phyloP scores from a whole-genome alignment of 2,888 invertebrate species.

The Incurvaria masculella region DNA sequence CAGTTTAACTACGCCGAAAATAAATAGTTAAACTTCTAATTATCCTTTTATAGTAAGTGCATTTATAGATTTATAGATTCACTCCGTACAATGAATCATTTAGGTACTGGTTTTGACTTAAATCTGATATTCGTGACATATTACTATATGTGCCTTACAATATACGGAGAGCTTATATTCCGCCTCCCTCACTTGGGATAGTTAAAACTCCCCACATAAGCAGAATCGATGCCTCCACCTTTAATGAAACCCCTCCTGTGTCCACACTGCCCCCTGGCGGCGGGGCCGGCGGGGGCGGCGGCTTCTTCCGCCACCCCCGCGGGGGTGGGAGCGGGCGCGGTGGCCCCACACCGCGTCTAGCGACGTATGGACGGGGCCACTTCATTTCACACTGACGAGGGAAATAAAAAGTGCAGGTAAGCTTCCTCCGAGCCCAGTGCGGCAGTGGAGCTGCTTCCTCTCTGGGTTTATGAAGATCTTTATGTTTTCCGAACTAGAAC shows the following conservation, averaged over 20 bases:
- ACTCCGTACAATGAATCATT: no score
- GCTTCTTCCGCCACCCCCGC: background rate
- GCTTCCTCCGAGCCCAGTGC: constrained; percentile 25
- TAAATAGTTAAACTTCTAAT: no score
- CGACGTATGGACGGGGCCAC: constrained; percentile 43
- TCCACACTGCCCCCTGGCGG: constrained; percentile 20
- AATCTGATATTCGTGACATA: no score
- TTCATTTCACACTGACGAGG: constrained; percentile 45
- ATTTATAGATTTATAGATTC: no score
- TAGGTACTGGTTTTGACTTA: no score
- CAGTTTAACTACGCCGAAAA: no score
- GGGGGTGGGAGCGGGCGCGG: constrained; percentile 25
- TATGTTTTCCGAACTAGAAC: no score
- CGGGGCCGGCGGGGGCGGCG: constrained; percentile 17
- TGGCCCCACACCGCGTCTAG: constrained; percentile 38
- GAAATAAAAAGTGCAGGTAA: constrained; percentile 39
- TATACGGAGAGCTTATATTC: no score
- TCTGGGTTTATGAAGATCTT: no score
- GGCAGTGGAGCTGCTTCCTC: constrained; percentile 22
- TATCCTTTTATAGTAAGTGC: no score
- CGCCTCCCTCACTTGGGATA: background rate
- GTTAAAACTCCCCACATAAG: background rate
- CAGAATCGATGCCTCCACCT: constrained; percentile 24
- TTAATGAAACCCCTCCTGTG: constrained; percentile 36
- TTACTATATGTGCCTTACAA: no score